These are phyloP conservation scores for Artemia sinica DNA, from an alignment of 2,888 invertebrate species.

Conservation along the genomic window DNA sequence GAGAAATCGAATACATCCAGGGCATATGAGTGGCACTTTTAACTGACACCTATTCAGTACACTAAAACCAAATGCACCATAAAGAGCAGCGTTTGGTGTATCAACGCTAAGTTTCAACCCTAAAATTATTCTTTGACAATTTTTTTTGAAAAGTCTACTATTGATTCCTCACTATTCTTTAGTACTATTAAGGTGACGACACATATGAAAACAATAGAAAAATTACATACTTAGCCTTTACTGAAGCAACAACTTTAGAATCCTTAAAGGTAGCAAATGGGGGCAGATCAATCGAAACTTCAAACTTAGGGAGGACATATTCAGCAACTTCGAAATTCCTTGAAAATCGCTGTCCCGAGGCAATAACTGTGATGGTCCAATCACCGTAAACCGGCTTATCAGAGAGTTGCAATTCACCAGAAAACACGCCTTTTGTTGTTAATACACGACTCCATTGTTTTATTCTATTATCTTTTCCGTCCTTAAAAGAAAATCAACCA, in stretches of 20 bases:
- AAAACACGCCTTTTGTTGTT: conserved; percentile 52
- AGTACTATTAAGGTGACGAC: no score
- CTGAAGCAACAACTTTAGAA: conserved; percentile 53
- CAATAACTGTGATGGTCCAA: conserved; percentile 59
- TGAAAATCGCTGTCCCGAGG: conserved; percentile 46
- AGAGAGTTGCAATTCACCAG: conserved; percentile 55
- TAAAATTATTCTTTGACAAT: conserved; percentile 13
- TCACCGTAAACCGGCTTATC: conserved; percentile 65
- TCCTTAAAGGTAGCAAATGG: conserved; percentile 64
- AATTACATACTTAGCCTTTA: conserved; percentile 54
- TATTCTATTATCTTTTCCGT: conserved; percentile 57
- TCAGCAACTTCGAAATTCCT: conserved; percentile 66
- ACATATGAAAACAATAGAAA: neutral
- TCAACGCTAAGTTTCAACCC: neutral
- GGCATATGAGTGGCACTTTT: no score
- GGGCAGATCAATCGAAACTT: conserved; percentile 64
- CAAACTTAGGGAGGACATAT: conserved; percentile 82
- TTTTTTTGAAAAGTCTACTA: neutral
- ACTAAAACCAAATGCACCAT: no score
- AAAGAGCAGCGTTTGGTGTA: neutral
- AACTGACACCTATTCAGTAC: no score
- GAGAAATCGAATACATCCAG: no score
- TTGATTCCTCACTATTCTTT: no score
- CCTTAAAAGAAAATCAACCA: conserved; percentile 35
- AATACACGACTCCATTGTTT: conserved; percentile 55